Base-by-base conservation (phyloP, 92 coral and sea anemone species). In the Meandrina meandrites region DNA sequence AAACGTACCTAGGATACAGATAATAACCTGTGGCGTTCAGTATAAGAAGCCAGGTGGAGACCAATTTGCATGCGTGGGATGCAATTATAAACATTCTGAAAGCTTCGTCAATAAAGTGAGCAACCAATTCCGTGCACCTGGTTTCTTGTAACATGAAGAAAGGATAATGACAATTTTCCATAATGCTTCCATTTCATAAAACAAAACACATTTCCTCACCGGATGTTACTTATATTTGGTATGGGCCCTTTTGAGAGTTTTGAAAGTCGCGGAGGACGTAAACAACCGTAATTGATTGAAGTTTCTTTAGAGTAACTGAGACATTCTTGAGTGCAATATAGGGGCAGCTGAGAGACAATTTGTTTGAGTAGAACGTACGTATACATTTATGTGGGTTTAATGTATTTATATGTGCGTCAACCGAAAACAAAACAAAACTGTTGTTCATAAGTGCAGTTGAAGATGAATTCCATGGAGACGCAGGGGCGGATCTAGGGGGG, bases 101-200 rank as follows among this genome's bases (percentile, higher is more conserved):
- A 64, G 70, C 32, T 64, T 28, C 28, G 71, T 66, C 71, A 66
- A 66, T 30, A 66, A 66, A 66, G 71, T 66, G 71, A 28, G 71
- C 34, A 27, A 30, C 71, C 31, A 0, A 18, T 28, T 12, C 28
- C 5, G 9, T 9, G 18, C 71, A 66, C 71, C 71, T 66, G 71
- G 4, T 66, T 27, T 28, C 32, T 64, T 11, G 70, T n/a, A 64
- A 64, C 32, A 11, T 64, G 11, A 64, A n/a, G 70, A n/a, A 27
- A 64, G 70, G 22, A 64, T 27, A 62, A 60, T 60, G 28, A 5
- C 14, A 27, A 24, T 27, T 66, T 66, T 28, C 4, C 71, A 66
- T 27, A 28, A 66, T 4, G 71, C 71, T 1, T 66, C 35, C 4
- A n/a, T 62, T 54, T 66, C 15, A 13, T 28, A 18, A 66, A 66